Conservation (phyloP, 1,140 invertebrate genomes). For the Drosophila funebris region DNA sequence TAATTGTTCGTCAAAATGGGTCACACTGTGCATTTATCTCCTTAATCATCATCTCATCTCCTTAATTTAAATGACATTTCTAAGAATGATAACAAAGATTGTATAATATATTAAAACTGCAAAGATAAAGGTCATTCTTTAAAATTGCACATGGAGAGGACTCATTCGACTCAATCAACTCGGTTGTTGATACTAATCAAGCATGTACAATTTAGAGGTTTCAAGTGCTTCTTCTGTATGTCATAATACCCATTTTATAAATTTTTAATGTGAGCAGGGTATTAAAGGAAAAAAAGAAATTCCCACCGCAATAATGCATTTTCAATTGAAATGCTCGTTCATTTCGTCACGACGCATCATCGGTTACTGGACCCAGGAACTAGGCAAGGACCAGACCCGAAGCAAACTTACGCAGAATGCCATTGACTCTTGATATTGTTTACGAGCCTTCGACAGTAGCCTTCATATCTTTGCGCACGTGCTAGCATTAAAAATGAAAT, state of each 20-base stretch:
- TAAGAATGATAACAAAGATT: too few relatives aligned
- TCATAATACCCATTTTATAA: not conserved
- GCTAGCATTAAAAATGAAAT: slow-evolving; percentile 73
- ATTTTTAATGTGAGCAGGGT: not conserved
- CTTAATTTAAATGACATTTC: too few relatives aligned
- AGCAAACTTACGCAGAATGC: not conserved
- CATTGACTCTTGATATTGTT: slow-evolving; percentile 56
- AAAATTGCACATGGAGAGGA: too few relatives aligned
- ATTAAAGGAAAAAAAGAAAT: slow-evolving; percentile 16
- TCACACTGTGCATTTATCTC: too few relatives aligned
- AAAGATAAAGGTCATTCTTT: too few relatives aligned
- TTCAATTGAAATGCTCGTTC: slow-evolving; percentile 50
- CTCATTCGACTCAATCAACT: too few relatives aligned
- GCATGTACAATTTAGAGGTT: too few relatives aligned
- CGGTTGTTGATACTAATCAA: too few relatives aligned
- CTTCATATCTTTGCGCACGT: slow-evolving; percentile 56
- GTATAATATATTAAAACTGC: too few relatives aligned
- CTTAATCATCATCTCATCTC: too few relatives aligned
- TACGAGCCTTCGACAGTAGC: slow-evolving; percentile 50
- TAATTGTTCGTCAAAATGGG: too few relatives aligned
- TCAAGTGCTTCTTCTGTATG: too few relatives aligned
- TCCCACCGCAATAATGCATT: slow-evolving; percentile 58
- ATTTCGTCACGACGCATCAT: slow-evolving; percentile 6
- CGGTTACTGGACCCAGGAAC: slow-evolving; percentile 2
- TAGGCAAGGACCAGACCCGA: not conserved